Conservation (phyloP, 2,888 invertebrate species). For the Camptogramma bilineatum region DNA sequence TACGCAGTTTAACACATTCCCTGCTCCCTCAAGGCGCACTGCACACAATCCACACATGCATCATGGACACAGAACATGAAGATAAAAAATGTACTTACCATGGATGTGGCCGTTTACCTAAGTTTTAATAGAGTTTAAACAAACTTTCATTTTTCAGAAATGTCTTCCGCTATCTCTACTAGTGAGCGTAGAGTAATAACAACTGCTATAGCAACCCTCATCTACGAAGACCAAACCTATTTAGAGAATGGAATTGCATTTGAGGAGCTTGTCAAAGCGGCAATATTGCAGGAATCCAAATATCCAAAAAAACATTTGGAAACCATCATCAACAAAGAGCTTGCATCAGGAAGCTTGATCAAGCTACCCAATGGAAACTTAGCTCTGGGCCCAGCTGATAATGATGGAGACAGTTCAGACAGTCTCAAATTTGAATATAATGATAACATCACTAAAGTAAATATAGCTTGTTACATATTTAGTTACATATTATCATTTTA, state of each 20-base stretch:
- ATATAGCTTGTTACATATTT: neutral
- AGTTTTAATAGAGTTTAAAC: too few relatives aligned
- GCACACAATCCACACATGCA: too few relatives aligned
- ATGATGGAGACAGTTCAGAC: slow-evolving; percentile 84
- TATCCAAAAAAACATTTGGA: slow-evolving; percentile 87
- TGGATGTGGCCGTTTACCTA: too few relatives aligned
- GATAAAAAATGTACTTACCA: too few relatives aligned
- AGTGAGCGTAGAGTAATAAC: slow-evolving; percentile 86
- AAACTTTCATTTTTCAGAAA: slow-evolving; percentile 53
- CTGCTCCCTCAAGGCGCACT: too few relatives aligned
- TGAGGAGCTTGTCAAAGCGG: slow-evolving; percentile 87
- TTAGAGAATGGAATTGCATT: slow-evolving; percentile 90
- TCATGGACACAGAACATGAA: too few relatives aligned
- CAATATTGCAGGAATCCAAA: slow-evolving; percentile 87
- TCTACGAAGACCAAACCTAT: slow-evolving; percentile 89
- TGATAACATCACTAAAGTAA: slow-evolving; percentile 77
- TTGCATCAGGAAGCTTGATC: slow-evolving; percentile 88
- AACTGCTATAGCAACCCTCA: slow-evolving; percentile 89
- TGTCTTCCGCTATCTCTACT: slow-evolving; percentile 74
- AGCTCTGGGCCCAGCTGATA: slow-evolving; percentile 87
- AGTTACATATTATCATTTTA: neutral
- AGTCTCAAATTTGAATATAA: slow-evolving; percentile 79
- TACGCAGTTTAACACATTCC: too few relatives aligned
- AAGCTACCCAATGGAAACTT: slow-evolving; percentile 89
- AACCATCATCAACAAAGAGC: slow-evolving; percentile 88